Conservation (phyloP, 2,113 vertebrate species). For the Equus quagga region DNA sequence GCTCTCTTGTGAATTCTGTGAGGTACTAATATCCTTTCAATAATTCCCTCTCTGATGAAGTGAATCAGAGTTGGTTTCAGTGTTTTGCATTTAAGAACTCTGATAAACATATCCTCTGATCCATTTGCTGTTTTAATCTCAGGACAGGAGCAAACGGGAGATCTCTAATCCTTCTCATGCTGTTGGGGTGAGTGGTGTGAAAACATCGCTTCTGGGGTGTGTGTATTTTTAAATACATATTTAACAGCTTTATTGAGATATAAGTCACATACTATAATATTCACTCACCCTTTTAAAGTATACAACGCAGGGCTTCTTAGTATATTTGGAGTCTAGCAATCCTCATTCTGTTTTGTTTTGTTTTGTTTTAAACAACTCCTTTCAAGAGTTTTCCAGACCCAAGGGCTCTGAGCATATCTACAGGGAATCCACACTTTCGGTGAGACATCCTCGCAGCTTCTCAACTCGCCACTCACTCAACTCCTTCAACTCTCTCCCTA, state of each 20-base stretch:
- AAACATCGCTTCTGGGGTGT: neutral
- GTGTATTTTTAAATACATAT: neutral
- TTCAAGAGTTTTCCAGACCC: slow-evolving; percentile 16
- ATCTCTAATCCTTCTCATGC: neutral
- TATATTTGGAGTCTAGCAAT: neutral
- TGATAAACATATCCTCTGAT: neutral
- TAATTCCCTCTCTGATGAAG: slow-evolving; percentile 16
- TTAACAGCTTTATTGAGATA: neutral
- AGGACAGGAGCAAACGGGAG: neutral
- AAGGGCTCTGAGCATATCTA: neutral
- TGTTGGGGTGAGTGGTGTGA: neutral
- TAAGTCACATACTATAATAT: neutral
- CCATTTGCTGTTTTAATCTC: neutral
- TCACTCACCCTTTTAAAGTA: neutral
- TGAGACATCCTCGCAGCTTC: neutral
- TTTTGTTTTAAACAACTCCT: neutral
- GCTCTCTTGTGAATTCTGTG: neutral
- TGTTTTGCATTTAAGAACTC: slow-evolving; percentile 48
- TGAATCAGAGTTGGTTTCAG: neutral
- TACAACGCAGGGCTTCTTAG: neutral
- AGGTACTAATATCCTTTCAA: neutral
- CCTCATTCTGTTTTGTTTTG: neutral
- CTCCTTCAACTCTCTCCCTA: neutral
- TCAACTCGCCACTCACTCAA: rapidly evolving
- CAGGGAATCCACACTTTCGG: neutral